Conservation (phyloP, 2,888 invertebrate species). For the Seira ritae region DNA sequence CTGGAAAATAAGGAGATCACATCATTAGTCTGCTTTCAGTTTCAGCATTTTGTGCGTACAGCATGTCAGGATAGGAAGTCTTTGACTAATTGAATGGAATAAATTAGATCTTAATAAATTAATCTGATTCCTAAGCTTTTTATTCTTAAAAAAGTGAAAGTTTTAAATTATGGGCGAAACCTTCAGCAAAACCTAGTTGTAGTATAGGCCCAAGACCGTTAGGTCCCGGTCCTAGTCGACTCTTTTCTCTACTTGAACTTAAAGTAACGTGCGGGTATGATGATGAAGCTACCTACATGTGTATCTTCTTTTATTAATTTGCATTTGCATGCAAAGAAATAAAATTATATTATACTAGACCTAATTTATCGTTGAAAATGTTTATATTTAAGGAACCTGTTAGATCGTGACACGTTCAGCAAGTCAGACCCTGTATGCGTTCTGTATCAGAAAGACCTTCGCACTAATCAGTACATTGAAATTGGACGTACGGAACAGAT, state of each 20-base stretch:
- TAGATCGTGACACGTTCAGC: slow-evolving; percentile 76
- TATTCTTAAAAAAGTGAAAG: not conserved
- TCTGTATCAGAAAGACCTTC: slow-evolving; percentile 74
- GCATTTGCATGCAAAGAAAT: no score
- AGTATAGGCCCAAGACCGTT: slow-evolving; percentile 51
- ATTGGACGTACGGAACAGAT: slow-evolving; percentile 75
- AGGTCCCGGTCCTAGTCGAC: slow-evolving; percentile 59
- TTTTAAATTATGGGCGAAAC: slow-evolving; percentile 37
- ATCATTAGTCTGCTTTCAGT: not conserved
- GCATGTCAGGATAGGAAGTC: slow-evolving; percentile 13
- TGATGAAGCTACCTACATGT: no score
- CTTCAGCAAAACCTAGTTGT: slow-evolving; percentile 10
- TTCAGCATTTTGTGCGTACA: not conserved
- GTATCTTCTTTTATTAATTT: no score
- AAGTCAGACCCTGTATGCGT: slow-evolving; percentile 77
- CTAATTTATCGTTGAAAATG: not conserved
- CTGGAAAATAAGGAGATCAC: not conserved
- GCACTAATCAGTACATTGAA: slow-evolving; percentile 73
- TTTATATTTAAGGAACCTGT: slow-evolving; percentile 74
- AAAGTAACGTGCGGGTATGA: slow-evolving; percentile 55
- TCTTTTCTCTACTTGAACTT: slow-evolving; percentile 56
- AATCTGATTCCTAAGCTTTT: no score
- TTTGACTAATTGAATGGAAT: no score
- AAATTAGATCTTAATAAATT: no score
- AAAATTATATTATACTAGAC: no score